These are phyloP conservation scores for Drosophila funebris DNA, from an alignment of 1,140 invertebrate species.

Conservation along the genomic window DNA sequence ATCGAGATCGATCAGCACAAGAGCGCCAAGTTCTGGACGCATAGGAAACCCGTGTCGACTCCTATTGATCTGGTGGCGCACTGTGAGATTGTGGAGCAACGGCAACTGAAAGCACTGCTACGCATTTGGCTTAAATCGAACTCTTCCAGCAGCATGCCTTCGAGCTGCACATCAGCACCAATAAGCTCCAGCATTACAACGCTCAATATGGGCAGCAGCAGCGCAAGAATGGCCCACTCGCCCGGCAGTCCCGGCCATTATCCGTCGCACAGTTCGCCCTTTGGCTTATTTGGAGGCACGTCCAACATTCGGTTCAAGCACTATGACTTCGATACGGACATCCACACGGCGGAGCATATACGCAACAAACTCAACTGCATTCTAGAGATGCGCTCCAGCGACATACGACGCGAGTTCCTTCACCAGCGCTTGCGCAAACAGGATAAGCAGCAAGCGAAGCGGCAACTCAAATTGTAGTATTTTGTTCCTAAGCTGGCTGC, in stretches of 20 bases:
- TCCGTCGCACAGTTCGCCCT: constrained; percentile 30
- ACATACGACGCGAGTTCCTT: constrained; percentile 90
- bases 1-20: constrained; percentile 93
- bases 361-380: constrained; percentile 95
- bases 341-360: constrained; percentile 90
- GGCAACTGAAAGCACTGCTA: constrained; percentile 86
- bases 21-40: constrained; percentile 89
- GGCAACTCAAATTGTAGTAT: constrained; percentile 81
- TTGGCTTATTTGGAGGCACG: constrained; percentile 77
- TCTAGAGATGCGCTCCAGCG: constrained; percentile 91
- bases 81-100: constrained; percentile 90
- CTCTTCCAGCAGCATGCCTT: constrained; percentile 56
- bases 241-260: constrained; percentile 66
- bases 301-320: constrained; percentile 88
- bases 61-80: constrained; percentile 93
- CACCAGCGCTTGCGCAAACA: constrained; percentile 87
- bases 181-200: constrained; percentile 46
- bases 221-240: constrained; percentile 54
- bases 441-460: constrained; percentile 82
- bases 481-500: constrained; percentile 69
- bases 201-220: constrained; percentile 38
- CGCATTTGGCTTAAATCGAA: constrained; percentile 79
- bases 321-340: constrained; percentile 94
- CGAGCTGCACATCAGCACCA: constrained; percentile 58
- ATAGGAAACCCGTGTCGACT: constrained; percentile 86